Base-by-base conservation (phyloP, 2,113 vertebrate species). In the Electrona antarctica region DNA sequence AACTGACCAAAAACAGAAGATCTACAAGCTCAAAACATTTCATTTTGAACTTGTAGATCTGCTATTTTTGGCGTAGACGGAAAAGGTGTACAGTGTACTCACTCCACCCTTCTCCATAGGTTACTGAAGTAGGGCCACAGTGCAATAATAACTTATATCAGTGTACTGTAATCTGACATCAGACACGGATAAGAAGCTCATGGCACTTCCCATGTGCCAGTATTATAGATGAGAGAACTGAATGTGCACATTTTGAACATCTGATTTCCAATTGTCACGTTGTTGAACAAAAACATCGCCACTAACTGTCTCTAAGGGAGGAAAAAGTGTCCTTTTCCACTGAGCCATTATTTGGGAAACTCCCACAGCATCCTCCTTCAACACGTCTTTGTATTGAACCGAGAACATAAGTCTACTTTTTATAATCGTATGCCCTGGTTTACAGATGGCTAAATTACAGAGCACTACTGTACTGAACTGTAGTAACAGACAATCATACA, bases 361-460 rank as follows among this genome's bases (percentile, higher is more conserved):
- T 68, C 58, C 41, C 76, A 67, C 33, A 41, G 33, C 48, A 13
- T 61, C 57, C 52, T 62, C 15, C 15, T 64, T 15, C 41, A 33
- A 64, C 54, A 74, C 33, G 5, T 41, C 33, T 41, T 41, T 41
- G 45, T 51, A 46, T 62, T 72, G 61, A 29, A 57, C 54, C 47
- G 33, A 67, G 7, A 54, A 11, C 4, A 64, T 29, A 4, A 8
- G 46, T 73, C 57, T 76, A 69, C 15, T 66, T 55, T 69, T 15
- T 41, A 41, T 41, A 41, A 12, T 69, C 69, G 52, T 58, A 73
- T 56, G 76, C 12, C 33, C 21, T 65, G 67, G 58, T 67, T 75
- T 76, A 79, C 64, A 66, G 59, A 85, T 58, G 46, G 75, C 71
- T 88, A 84, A 64, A 69, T 73, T 82, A 85, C 67, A 77, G 74